phyloP scores from a whole-genome alignment of 2,113 vertebrate species.

The Noctilio leporinus region DNA sequence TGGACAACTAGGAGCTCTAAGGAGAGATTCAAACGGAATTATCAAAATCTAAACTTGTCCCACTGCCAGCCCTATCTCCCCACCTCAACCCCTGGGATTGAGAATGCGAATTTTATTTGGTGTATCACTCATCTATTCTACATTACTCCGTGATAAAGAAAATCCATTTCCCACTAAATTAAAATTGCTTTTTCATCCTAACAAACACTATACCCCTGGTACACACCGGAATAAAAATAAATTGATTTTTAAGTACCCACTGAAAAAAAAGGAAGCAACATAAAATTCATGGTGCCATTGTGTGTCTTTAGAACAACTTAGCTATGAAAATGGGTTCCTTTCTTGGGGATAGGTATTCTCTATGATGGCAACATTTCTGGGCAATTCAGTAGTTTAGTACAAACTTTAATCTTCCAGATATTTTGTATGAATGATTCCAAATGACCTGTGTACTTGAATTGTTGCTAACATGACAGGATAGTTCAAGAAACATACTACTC shows the following conservation, averaged over 20 bases:
- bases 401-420: not conserved
- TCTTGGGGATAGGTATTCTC: not conserved
- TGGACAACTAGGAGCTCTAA: constrained; percentile 22
- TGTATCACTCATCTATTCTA: constrained; percentile 31
- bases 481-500: not conserved
- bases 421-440: not conserved
- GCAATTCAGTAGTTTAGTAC: not conserved
- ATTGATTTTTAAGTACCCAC: constrained; percentile 64
- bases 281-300: constrained; percentile 5
- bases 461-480: not conserved
- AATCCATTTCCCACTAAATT: constrained; percentile 70
- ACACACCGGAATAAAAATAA: constrained; percentile 61
- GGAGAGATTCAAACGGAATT: constrained; percentile 50
- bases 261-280: not conserved
- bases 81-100: constrained; percentile 18
- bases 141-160: constrained; percentile 59
- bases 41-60: constrained; percentile 28
- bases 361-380: not conserved
- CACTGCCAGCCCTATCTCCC: constrained; percentile 32
- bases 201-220: constrained; percentile 51
- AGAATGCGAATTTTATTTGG: constrained; percentile 47
- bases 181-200: constrained; percentile 62
- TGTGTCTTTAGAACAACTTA: constrained; percentile 27
- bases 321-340: not conserved
- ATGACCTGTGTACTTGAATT: not conserved